Evolutionary conservation across 2,113 vertebrate genomes (phyloP).

Genomic region (Xiphophorus hellerii): DNA sequence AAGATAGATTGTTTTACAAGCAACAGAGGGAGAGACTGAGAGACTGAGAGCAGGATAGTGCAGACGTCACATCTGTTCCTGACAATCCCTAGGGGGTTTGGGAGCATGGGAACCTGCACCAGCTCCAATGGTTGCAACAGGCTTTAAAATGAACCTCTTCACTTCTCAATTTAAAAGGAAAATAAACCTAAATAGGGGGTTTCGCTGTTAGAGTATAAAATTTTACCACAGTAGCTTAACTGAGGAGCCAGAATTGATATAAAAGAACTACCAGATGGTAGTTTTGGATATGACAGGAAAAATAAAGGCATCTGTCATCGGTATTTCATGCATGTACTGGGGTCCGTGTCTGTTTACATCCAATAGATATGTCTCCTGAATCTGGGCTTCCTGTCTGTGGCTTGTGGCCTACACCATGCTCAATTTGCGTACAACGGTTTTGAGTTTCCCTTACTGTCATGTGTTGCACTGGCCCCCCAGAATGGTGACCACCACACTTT

Average conservation of each 20-base stretch:
- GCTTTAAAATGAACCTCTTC: conserved; percentile 33
- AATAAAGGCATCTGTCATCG: conserved; percentile 59
- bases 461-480: conserved; percentile 57
- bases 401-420: conserved; percentile 43
- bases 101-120: conserved; percentile 71
- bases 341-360: conserved; percentile 29
- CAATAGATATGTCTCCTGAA: conserved; percentile 54
- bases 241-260: conserved; percentile 10
- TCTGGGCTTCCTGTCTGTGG: conserved; percentile 58
- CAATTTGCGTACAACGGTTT: conserved; percentile 56
- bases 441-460: conserved; percentile 61
- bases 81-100: conserved; percentile 65
- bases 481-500: conserved; percentile 67
- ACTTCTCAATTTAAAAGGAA: conserved; percentile 55
- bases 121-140: conserved; percentile 43
- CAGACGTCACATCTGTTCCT: conserved; percentile 77
- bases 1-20: conserved; percentile 71
- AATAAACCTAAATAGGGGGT: conserved; percentile 4
- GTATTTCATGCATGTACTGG: conserved; percentile 32
- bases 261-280: conserved; percentile 22
- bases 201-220: background rate
- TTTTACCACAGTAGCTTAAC: conserved; percentile 7
- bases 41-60: conserved; percentile 26
- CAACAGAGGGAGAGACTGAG: conserved; percentile 38
- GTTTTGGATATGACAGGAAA: conserved; percentile 8